Base-by-base conservation (phyloP, 2,113 vertebrate species). In the Ammospiza nelsoni region DNA sequence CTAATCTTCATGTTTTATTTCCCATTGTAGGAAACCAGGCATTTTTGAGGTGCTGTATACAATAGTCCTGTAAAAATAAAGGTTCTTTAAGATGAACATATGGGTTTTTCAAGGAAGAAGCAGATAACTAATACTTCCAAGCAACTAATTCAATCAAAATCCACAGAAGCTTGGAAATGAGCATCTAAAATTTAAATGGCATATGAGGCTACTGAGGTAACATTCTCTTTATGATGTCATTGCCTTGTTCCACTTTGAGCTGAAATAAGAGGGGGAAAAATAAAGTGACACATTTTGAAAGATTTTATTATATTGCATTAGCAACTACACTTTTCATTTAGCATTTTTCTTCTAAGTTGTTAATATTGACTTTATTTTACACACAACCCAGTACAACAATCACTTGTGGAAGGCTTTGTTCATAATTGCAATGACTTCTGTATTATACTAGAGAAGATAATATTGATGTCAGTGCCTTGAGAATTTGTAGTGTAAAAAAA, bases 401-500 rank as follows among this genome's bases (percentile, higher is more conserved):
- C 83, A 95, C 54, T 87, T 84, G 39, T 54, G 67, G 73, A 90
- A 87, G 52, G 48, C 51, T 95, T 92, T 94, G 49, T 72, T 95
- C 83, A 51, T 95, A 93, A 95, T 85, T 95, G 85, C 59, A 87
- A 41, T 87, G 69, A 89, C 66, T 93, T 97, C 44, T 93, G 22
- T 63, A 76, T 87, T 92, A 83, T 85, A 61, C 43, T 90, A 77
- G 57, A 69, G 84, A 96, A 90, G 87, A 95, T 29, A 96, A 91
- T 96, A 95, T 89, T 92, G 87, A 89, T 94, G 83, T 87, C 79
- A 90, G 37, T 72, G 55, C 62, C 84, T 62, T 5, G 4, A 93
- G 79, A 93, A 95, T 94, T 89, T 94, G 90, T 83, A 94, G 89
- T 87, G 58, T 71, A 95, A 92, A 92, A 94, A 96, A 79, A 35